phyloP scores from a whole-genome alignment of 2,113 vertebrate species.

The Henicopernis longicauda region DNA sequence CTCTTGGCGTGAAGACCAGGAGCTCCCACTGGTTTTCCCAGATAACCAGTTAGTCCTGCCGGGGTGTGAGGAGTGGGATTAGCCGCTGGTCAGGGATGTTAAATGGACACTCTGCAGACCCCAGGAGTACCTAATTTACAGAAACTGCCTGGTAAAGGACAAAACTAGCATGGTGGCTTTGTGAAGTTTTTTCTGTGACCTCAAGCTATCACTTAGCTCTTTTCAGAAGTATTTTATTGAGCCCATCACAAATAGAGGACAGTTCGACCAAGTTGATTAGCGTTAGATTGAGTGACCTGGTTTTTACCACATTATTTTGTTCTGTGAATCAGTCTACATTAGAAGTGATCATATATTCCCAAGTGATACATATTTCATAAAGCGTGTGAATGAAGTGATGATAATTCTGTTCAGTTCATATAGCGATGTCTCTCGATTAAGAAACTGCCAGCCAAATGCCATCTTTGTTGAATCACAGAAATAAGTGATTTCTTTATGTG shows the following conservation, averaged over 20 bases:
- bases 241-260: fast-evolving
- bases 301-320: neutral
- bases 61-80: neutral
- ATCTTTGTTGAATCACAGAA: neutral
- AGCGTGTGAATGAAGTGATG: neutral
- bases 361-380: neutral
- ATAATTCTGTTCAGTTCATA: neutral
- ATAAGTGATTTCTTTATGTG: neutral
- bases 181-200: neutral
- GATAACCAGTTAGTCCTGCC: neutral
- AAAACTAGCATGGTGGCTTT: fast-evolving
- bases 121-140: neutral
- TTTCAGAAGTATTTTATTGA: neutral
- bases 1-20: neutral
- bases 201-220: neutral
- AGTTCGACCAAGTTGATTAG: fast-evolving
- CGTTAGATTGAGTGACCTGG: neutral
- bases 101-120: fast-evolving
- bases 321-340: neutral
- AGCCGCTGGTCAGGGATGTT: fast-evolving
- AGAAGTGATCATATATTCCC: no score
- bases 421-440: neutral
- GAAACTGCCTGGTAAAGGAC: neutral
- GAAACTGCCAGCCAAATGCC: neutral
- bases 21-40: neutral